Conservation (phyloP, 2,113 vertebrate species). For the Maccullochella peelii region DNA sequence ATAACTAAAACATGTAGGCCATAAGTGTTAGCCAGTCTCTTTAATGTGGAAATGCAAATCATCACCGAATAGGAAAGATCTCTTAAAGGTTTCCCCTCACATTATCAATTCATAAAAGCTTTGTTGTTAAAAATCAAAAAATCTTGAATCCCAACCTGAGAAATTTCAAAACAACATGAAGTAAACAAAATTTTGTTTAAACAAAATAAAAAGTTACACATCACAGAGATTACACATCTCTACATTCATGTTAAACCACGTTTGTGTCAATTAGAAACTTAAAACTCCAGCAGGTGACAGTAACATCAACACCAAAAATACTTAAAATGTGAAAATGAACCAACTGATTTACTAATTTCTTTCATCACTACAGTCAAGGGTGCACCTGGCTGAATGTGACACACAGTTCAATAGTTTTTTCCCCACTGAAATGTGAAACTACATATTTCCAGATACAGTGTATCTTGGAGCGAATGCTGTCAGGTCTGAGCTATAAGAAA, state of each 20-base stretch:
- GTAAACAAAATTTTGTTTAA: slow-evolving; percentile 30
- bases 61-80: slow-evolving; percentile 63
- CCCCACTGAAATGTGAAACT: not conserved
- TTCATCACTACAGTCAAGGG: slow-evolving; percentile 7
- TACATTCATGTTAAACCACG: slow-evolving; percentile 66
- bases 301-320: slow-evolving; percentile 17
- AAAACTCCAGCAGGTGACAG: slow-evolving; percentile 40
- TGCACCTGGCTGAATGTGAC: slow-evolving; percentile 1
- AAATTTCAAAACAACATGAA: slow-evolving; percentile 42
- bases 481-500: not conserved
- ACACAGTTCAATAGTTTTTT: not conserved
- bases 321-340: slow-evolving; percentile 38
- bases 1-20: slow-evolving; percentile 5
- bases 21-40: slow-evolving; percentile 40
- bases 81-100: slow-evolving; percentile 31
- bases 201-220: slow-evolving; percentile 40
- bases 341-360: not conserved
- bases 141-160: slow-evolving; percentile 45
- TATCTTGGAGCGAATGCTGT: not conserved
- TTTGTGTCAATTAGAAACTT: slow-evolving; percentile 48
- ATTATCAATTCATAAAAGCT: slow-evolving; percentile 40
- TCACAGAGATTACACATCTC: slow-evolving; percentile 70
- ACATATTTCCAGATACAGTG: not conserved
- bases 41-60: slow-evolving; percentile 65
- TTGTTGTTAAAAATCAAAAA: slow-evolving; percentile 43